phyloP scores from a whole-genome alignment of 2,113 vertebrate species.

The Pholis gunnellus region DNA sequence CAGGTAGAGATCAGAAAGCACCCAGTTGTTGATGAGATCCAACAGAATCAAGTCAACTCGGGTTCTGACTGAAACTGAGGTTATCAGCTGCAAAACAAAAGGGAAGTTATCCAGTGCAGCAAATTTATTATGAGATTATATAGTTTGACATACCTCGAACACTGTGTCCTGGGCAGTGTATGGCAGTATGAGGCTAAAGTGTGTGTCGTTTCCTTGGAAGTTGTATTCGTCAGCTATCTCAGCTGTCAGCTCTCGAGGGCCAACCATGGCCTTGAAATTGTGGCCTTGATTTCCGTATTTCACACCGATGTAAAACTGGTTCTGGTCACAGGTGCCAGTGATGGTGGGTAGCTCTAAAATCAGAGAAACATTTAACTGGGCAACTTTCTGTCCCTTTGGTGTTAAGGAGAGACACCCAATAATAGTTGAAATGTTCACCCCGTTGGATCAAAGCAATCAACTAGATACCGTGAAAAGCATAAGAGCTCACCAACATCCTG shows the following conservation, averaged over 20 bases:
- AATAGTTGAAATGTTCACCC: neutral
- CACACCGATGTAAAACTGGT: slow-evolving; percentile 68
- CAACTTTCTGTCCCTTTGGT: neutral
- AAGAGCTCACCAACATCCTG: slow-evolving; percentile 77
- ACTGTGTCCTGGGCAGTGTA: too few relatives aligned
- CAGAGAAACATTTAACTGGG: rapidly evolving
- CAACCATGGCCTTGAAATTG: slow-evolving; percentile 67
- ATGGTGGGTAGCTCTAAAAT: slow-evolving; percentile 68
- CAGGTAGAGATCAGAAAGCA: slow-evolving; percentile 74
- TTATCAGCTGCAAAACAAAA: slow-evolving; percentile 53
- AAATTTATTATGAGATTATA: rapidly evolving
- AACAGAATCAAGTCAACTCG: slow-evolving; percentile 70
- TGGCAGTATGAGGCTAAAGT: slow-evolving; percentile 70
- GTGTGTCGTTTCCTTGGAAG: slow-evolving; percentile 64
- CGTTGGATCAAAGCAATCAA: neutral
- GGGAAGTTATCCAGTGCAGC: neutral
- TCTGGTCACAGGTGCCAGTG: slow-evolving; percentile 75
- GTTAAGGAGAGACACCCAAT: too few relatives aligned
- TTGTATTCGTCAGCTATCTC: slow-evolving; percentile 48
- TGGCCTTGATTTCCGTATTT: slow-evolving; percentile 68
- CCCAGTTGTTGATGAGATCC: slow-evolving; percentile 64
- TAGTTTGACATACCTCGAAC: slow-evolving; percentile 71
- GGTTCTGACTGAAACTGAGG: slow-evolving; percentile 58
- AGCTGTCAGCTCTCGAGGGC: slow-evolving; percentile 40
- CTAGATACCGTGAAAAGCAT: neutral